Conservation (phyloP, 2,797 vertebrate species). For the Rachycentron canadum region DNA sequence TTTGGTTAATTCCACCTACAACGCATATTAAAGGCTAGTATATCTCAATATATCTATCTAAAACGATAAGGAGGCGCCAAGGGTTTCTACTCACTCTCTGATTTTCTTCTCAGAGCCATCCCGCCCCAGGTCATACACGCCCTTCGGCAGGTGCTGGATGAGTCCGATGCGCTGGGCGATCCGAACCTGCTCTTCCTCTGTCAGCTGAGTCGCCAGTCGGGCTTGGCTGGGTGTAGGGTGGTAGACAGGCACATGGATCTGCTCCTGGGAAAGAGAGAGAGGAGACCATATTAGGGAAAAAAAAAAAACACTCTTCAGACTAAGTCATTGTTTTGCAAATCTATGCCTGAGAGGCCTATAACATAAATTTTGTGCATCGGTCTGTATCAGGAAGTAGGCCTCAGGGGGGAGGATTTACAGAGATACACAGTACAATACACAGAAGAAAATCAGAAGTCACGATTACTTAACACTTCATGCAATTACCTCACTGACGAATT, state of each 20-base stretch:
- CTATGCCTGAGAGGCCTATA: not conserved
- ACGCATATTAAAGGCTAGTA: not conserved
- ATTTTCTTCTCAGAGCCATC: slow-evolving; percentile 89
- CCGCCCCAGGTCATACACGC: slow-evolving; percentile 86
- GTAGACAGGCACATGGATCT: slow-evolving; percentile 87
- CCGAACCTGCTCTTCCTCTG: slow-evolving; percentile 91
- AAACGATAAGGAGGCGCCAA: not conserved
- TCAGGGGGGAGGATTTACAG: not conserved
- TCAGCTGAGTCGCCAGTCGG: slow-evolving; percentile 90
- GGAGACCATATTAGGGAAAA: not conserved
- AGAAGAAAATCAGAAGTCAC: not conserved
- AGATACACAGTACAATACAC: not conserved
- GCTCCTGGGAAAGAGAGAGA: slow-evolving; percentile 79
- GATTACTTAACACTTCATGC: not conserved
- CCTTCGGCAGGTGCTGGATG: slow-evolving; percentile 91
- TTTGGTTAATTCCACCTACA: not conserved
- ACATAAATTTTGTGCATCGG: not conserved
- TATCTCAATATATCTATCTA: too few relatives aligned
- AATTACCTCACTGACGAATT: not conserved
- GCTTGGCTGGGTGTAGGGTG: slow-evolving; percentile 90
- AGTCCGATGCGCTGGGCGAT: slow-evolving; percentile 91
- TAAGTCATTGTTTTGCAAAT: not conserved
- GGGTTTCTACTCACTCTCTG: slow-evolving; percentile 85
- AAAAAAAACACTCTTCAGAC: not conserved
- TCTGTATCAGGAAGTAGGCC: not conserved